Conservation (phyloP, 2,797 vertebrate species). For the Tachyglossus aculeatus region DNA sequence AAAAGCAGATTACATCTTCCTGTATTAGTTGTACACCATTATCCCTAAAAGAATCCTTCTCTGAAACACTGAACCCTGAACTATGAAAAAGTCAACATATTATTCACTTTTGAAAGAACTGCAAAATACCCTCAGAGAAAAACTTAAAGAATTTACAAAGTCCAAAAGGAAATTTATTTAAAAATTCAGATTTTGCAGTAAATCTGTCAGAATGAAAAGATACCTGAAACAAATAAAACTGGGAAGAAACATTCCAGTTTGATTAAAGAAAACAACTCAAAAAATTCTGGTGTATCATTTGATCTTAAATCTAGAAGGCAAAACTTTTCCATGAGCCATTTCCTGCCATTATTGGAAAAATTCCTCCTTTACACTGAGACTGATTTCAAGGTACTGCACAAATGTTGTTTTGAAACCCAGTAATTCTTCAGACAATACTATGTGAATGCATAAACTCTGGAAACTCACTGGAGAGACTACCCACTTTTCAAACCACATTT, state of each 20-base stretch:
- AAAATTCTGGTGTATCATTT: constrained; percentile 40
- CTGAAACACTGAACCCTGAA: too few species aligned
- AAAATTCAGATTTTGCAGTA: background rate
- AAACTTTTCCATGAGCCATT: constrained; percentile 61
- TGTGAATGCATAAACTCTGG: constrained; percentile 71
- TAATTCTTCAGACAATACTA: constrained; percentile 59
- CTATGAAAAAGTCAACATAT: too few species aligned
- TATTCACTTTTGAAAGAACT: constrained; percentile 17
- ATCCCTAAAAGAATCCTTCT: too few species aligned
- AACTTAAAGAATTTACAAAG: constrained; percentile 8
- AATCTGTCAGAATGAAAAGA: background rate
- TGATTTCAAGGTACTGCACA: constrained; percentile 64
- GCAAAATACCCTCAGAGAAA: background rate
- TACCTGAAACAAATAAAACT: background rate
- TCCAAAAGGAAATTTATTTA: constrained; percentile 5
- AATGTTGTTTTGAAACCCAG: constrained; percentile 70
- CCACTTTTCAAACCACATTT: constrained; percentile 80
- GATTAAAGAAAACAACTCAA: constrained; percentile 36
- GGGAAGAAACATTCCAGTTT: background rate
- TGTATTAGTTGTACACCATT: too few species aligned
- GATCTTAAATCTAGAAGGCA: constrained; percentile 30
- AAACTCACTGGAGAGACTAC: constrained; percentile 78
- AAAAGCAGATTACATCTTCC: too few species aligned
- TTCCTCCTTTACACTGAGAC: constrained; percentile 52
- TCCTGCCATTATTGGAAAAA: constrained; percentile 70